Evolutionary conservation across 2,888 invertebrate genomes (phyloP), one percentile per base, ranked within the genome.

Genomic region (Theodoxus fluviatilis): DNA sequence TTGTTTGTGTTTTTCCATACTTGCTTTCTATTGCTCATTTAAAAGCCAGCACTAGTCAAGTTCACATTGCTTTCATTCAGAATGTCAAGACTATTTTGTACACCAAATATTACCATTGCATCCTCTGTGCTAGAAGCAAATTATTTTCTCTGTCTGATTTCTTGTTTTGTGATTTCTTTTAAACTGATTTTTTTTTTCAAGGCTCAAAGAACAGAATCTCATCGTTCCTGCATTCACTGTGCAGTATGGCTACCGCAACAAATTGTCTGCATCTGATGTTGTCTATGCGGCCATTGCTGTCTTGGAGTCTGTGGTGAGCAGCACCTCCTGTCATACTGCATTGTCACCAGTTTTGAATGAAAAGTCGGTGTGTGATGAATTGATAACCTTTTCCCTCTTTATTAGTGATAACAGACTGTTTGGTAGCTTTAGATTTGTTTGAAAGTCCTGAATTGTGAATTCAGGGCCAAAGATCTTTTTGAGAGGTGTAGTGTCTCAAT

Each of bases 231-330:
- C 95, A 9, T 96, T 96, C 85, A 90, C 92, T 3, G 89, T 95
- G 67, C 92, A 92, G 74, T 92, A 93, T 78, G 94, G 95, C 9
- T 97, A 93, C 87, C 90, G 92, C 47, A 92, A 92, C 78, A 92
- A 92, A 71, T 91, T 92, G 79, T 92, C 93, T 74, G 95, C 96
- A 0, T 89, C 93, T 0, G 98, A 98, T 87, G 89, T 93, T 69
- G 94, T 94, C 0, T 92, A 93, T 79, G 92, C 93, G 0, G 89
- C 94, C 86, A 88, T 94, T 74, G 93, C 94, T 1, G 90, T 94
- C 64, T 89, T 97, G 70, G 94, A 94, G 87, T 91, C 92, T 72
- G 90, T 91, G 66, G 91, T 91, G 78, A 77, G 83, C n/a, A n/a
- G n/a, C n/a, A n/a, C n/a, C n/a, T n/a, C n/a, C n/a, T n/a, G n/a